phyloP scores from a whole-genome alignment of 2,113 vertebrate species.

The Petromus typicus region DNA sequence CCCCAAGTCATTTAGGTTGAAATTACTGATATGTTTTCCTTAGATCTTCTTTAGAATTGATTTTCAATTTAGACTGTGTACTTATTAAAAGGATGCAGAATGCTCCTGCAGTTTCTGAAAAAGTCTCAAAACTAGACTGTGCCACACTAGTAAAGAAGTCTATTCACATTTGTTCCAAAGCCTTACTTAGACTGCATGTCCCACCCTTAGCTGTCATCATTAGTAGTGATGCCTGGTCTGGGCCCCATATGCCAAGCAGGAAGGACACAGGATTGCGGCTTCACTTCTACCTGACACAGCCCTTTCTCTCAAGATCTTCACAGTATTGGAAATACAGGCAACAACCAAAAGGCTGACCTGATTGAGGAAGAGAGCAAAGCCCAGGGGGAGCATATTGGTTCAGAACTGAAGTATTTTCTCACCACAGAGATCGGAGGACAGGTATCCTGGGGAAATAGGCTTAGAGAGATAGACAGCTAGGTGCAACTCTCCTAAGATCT shows the following conservation, averaged over 20 bases:
- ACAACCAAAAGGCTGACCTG: neutral
- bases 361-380: neutral
- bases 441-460: neutral
- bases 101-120: slow-evolving; percentile 59
- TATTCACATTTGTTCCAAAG: neutral
- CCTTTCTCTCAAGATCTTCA: neutral
- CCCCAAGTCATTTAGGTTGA: slow-evolving; percentile 54
- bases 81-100: slow-evolving; percentile 61
- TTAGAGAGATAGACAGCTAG: neutral
- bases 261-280: neutral
- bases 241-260: neutral
- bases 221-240: neutral
- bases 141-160: slow-evolving; percentile 27
- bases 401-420: neutral
- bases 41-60: slow-evolving; percentile 59
- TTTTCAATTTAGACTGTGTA: slow-evolving; percentile 61
- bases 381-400: neutral
- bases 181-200: neutral
- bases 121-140: slow-evolving; percentile 39
- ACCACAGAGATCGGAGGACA: neutral
- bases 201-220: too few relatives aligned
- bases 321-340: neutral
- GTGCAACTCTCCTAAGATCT: neutral
- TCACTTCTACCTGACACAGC: neutral
- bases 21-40: slow-evolving; percentile 59